phyloP scores from a whole-genome alignment of 2,797 vertebrate species.

The Odontamblyopus lacepedii region DNA sequence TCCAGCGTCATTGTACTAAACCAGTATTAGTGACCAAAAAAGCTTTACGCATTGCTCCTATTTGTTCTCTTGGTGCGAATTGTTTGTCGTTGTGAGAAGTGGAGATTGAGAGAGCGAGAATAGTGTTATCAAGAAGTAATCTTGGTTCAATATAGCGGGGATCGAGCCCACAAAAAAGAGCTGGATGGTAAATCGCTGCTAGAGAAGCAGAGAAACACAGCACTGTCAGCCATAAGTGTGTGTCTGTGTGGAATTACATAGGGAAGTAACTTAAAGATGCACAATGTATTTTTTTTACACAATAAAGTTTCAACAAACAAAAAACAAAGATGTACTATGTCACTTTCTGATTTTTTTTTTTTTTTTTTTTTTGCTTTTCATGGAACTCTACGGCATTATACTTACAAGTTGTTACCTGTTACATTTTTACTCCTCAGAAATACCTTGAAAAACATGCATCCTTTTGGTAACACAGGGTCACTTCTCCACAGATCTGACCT shows the following conservation, averaged over 20 bases:
- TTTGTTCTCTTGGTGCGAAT: slow-evolving; percentile 48
- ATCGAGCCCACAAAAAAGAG: slow-evolving; percentile 59
- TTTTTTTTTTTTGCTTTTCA: background rate
- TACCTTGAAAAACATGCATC: background rate
- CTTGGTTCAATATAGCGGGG: slow-evolving; percentile 61
- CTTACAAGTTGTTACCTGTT: too few species aligned
- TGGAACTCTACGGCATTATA: too few species aligned
- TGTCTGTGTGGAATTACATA: slow-evolving; percentile 39
- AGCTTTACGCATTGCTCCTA: slow-evolving; percentile 14
- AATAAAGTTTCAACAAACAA: too few species aligned
- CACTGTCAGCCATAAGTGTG: slow-evolving; percentile 20
- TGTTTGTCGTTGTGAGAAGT: slow-evolving; percentile 58
- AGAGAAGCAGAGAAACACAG: slow-evolving; percentile 33
- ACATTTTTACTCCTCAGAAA: too few species aligned
- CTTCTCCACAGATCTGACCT: background rate
- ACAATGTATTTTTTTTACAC: background rate
- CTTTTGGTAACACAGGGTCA: background rate
- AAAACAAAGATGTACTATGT: too few species aligned
- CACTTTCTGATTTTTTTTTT: background rate
- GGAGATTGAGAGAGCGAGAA: slow-evolving; percentile 45
- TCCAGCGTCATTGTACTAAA: background rate
- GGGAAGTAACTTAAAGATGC: background rate
- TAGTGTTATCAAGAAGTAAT: slow-evolving; percentile 77
- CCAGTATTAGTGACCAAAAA: slow-evolving; percentile 3
- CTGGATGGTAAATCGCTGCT: slow-evolving; percentile 61